These are phyloP conservation scores for Remorina albescens DNA, from an alignment of 2,797 vertebrate species.

Conservation along the genomic window DNA sequence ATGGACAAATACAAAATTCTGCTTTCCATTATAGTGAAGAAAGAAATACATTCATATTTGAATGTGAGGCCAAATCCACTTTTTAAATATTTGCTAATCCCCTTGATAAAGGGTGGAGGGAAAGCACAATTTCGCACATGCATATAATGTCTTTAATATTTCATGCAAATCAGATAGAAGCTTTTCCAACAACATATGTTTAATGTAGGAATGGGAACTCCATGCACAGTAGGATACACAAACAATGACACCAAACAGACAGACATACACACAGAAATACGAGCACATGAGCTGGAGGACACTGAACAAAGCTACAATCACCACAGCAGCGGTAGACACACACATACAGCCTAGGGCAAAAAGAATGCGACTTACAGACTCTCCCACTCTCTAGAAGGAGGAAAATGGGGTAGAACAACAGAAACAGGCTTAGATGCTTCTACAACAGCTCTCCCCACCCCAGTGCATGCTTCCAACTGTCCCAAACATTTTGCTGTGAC, in stretches of 20 bases:
- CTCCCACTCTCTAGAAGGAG: conserved; percentile 96
- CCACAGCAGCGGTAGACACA: conserved; percentile 53
- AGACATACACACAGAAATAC: conserved; percentile 18
- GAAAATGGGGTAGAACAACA: conserved; percentile 89
- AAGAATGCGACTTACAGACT: conserved; percentile 94
- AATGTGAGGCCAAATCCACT: not conserved
- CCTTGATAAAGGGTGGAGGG: conserved; percentile 12
- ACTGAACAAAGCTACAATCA: conserved; percentile 46
- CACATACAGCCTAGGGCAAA: conserved; percentile 72
- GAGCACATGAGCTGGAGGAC: conserved; percentile 54
- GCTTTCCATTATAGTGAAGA: conserved; percentile 56
- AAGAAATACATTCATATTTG: not conserved
- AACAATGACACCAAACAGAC: conserved; percentile 29
- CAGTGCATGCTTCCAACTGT: conserved; percentile 58
- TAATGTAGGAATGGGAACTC: conserved; percentile 29
- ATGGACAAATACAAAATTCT: conserved; percentile 41
- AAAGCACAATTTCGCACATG: conserved; percentile 65
- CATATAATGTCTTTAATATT: conserved; percentile 17
- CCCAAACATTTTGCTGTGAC: conserved; percentile 11
- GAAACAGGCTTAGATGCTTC: conserved; percentile 84
- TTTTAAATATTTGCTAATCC: not conserved
- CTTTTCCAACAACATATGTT: conserved; percentile 26
- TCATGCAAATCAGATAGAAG: conserved; percentile 55
- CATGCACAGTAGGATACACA: conserved; percentile 41
- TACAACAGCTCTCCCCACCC: conserved; percentile 52